Evolutionary conservation across 30 jellyfish, hydroid and myxozoan genomes (phyloP).

Genomic region (Cassiopea xamachana): DNA sequence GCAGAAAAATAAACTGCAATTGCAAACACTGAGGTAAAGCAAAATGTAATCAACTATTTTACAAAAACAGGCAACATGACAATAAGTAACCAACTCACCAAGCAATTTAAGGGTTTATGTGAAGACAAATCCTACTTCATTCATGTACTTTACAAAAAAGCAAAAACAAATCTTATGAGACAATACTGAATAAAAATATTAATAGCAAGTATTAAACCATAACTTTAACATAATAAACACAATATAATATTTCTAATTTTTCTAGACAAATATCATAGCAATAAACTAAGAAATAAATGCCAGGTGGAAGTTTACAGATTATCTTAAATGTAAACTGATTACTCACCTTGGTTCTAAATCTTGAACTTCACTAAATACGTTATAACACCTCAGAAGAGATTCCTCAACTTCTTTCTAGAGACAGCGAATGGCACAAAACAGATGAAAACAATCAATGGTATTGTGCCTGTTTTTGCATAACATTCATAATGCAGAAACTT

Average conservation of each 20-base stretch:
- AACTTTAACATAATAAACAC: too few species aligned
- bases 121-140: neutral
- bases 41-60: neutral
- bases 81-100: neutral
- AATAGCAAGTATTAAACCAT: too few species aligned
- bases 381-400: slow-evolving; percentile 45
- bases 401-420: slow-evolving; percentile 57
- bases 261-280: too few species aligned
- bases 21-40: neutral
- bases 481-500: too few species aligned
- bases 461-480: too few species aligned
- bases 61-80: neutral
- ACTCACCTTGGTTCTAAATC: slow-evolving; percentile 64
- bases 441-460: neutral
- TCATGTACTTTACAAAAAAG: too few species aligned
- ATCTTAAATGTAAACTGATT: too few species aligned
- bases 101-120: neutral
- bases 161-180: too few species aligned
- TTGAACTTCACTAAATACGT: slow-evolving; percentile 57
- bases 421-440: neutral
- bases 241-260: too few species aligned
- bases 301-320: too few species aligned
- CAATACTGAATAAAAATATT: too few species aligned
- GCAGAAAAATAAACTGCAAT: neutral
- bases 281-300: too few species aligned